Conservation (phyloP, 2,797 vertebrate species). For the Clarias platycephalus region DNA sequence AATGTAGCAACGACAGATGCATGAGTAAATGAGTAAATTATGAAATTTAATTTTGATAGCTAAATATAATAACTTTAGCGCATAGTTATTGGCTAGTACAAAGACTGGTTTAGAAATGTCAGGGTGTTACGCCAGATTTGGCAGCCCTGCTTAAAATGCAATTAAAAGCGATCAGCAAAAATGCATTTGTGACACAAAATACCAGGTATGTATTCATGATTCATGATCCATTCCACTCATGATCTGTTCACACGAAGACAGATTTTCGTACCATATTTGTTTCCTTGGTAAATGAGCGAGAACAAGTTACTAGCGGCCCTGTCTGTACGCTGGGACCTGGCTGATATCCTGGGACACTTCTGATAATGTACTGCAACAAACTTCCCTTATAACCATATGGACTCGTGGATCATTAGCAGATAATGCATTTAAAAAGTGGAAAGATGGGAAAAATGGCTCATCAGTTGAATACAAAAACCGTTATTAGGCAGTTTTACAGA, state of each 20-base stretch:
- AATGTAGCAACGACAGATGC: neutral
- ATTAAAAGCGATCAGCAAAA: neutral
- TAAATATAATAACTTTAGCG: neutral
- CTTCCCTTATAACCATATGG: constrained; percentile 9
- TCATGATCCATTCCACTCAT: neutral
- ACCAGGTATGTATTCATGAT: neutral
- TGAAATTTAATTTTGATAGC: neutral
- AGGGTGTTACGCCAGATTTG: neutral
- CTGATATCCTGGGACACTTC: constrained; percentile 73
- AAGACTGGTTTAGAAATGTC: neutral
- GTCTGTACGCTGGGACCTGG: constrained; percentile 65
- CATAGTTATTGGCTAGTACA: neutral
- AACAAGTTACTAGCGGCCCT: constrained; percentile 38
- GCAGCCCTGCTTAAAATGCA: neutral
- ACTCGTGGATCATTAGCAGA: neutral
- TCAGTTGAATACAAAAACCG: neutral
- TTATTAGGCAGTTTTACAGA: neutral
- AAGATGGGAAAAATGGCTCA: neutral
- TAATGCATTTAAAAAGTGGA: neutral
- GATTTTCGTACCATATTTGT: neutral
- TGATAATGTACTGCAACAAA: constrained; percentile 71
- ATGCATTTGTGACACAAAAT: neutral
- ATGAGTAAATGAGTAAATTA: neutral
- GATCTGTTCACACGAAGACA: neutral
- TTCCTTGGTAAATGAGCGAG: constrained; percentile 63